A percentile compares a stretch with the other conserved stretches of the same genome.
Conservation (phyloP, 53 echinoderm and acorn worm genomes). For the Echinometra lucunter region DNA sequence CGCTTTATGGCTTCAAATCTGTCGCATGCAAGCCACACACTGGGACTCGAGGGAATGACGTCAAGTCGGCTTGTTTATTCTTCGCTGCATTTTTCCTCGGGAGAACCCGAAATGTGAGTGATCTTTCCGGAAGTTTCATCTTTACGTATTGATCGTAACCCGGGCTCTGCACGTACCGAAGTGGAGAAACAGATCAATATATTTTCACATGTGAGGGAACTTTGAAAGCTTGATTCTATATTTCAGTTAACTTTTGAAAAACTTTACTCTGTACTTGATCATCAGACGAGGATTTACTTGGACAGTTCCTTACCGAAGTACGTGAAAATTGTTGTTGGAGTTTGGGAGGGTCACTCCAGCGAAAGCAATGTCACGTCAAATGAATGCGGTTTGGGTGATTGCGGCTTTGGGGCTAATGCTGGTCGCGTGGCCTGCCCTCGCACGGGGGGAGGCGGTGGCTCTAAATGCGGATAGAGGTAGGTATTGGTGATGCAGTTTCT, state of each 20-base stretch:
- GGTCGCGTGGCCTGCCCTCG: constrained; percentile 40
- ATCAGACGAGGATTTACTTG: not conserved
- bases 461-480: constrained; percentile 41
- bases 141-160: not conserved
- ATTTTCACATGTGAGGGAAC: not conserved
- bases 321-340: constrained; percentile 2
- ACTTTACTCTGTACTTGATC: not conserved
- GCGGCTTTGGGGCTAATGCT: constrained; percentile 51
- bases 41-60: not conserved
- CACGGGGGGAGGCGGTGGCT: constrained; percentile 39
- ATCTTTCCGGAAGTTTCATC: not conserved
- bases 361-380: constrained; percentile 6
- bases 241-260: not conserved
- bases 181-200: not conserved
- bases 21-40: not conserved
- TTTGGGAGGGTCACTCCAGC: not conserved
- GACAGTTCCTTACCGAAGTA: not conserved
- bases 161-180: not conserved
- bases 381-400: constrained; percentile 31
- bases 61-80: not conserved
- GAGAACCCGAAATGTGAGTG: not conserved
- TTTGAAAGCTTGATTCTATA: not conserved
- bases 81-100: not conserved
- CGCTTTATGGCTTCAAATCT: constrained; percentile 29
- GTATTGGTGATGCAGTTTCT: not conserved